Evolutionary conservation across 2,113 vertebrate genomes (phyloP).

Genomic region (Barnardius zonarius): DNA sequence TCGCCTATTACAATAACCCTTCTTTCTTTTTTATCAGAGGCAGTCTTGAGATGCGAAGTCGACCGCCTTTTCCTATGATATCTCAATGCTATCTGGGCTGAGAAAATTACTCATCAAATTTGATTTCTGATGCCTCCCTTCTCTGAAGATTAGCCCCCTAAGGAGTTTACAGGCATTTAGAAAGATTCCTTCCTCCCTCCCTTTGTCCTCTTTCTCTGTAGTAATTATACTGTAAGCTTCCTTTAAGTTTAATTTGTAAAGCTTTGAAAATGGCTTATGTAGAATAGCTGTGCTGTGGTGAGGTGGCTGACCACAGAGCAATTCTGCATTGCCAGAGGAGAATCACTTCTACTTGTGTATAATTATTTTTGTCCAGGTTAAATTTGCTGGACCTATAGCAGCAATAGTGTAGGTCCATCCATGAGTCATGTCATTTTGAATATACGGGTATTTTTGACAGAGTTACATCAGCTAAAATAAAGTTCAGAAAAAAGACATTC

Average conservation of each 20-base stretch:
- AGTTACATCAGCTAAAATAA: background rate
- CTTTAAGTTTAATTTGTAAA: background rate
- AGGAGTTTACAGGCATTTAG: slow-evolving; percentile 23
- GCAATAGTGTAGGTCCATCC: background rate
- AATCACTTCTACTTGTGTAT: background rate
- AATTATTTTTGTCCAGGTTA: background rate
- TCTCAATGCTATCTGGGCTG: background rate
- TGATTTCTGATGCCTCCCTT: slow-evolving; percentile 56
- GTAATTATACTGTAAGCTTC: slow-evolving; percentile 3
- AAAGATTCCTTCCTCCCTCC: background rate
- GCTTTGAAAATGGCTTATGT: background rate
- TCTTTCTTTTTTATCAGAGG: too few relatives aligned
- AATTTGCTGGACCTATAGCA: background rate
- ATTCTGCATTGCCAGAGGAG: background rate
- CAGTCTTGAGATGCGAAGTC: too few relatives aligned
- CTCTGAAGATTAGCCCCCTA: slow-evolving; percentile 26
- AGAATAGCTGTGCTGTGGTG: background rate
- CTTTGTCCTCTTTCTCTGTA: slow-evolving; percentile 1
- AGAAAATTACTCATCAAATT: slow-evolving; percentile 62
- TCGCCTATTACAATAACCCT: too few relatives aligned
- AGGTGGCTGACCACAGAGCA: background rate
- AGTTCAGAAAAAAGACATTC: background rate
- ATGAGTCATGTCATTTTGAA: background rate
- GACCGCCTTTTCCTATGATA: too few relatives aligned
- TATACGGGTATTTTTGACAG: background rate